Conservation (phyloP, 2,888 invertebrate species). For the Nymphalis c-album region DNA sequence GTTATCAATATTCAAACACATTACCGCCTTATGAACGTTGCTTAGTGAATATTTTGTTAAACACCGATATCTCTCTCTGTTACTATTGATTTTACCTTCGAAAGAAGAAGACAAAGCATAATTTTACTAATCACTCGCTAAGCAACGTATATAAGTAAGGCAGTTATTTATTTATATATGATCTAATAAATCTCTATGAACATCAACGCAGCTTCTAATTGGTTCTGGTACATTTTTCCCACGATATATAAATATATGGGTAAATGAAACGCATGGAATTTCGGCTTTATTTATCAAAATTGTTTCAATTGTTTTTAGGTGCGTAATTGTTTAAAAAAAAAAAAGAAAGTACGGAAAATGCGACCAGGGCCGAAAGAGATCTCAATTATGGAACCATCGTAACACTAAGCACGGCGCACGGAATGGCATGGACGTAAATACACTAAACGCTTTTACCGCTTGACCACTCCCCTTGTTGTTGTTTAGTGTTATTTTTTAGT, state of each 20-base stretch:
- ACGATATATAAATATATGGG: conserved; percentile 45
- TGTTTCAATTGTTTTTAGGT: conserved; percentile 66
- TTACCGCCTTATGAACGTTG: too few species aligned
- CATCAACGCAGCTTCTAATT: conserved; percentile 51
- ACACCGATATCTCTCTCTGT: too few species aligned
- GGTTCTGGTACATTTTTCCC: conserved; percentile 77
- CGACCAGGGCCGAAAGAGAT: conserved; percentile 81
- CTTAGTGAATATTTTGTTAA: too few species aligned
- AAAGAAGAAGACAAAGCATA: too few species aligned
- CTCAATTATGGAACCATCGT: conserved; percentile 52
- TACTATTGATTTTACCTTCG: too few species aligned
- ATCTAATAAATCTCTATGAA: conserved; percentile 3
- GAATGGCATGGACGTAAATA: conserved; percentile 58
- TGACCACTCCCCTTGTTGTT: conserved; percentile 32
- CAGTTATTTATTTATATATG: background rate
- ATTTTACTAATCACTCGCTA: too few species aligned
- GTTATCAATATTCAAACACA: background rate
- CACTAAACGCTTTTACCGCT: conserved; percentile 41
- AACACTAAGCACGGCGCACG: conserved; percentile 63
- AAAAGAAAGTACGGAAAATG: conserved; percentile 63
- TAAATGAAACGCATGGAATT: conserved; percentile 45
- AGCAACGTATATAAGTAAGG: too few species aligned
- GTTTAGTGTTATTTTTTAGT: conserved; percentile 1
- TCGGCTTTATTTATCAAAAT: conserved; percentile 51
- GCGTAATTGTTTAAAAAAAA: conserved; percentile 53